Evolutionary conservation across 2,888 invertebrate genomes (phyloP), one percentile per base, ranked within the genome.

Genomic region (Invenusta paracnida): DNA sequence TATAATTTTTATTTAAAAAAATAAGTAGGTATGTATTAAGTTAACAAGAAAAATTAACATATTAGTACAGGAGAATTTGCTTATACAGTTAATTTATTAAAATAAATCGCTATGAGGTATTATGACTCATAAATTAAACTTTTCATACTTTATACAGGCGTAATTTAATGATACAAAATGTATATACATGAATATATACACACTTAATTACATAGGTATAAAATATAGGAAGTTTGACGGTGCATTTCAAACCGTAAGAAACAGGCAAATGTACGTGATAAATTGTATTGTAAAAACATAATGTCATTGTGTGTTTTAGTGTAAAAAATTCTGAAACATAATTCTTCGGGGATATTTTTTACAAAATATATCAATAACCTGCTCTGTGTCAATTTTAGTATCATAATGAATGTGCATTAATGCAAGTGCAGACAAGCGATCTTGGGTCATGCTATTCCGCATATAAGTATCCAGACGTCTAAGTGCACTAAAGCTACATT

Each of bases 391-490:
- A 27, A 85, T 83, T n/a, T 83, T 17, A 27, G 23, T 85, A 29
- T 23, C 29, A 29, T 85, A 85, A 30, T 85, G 85, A 85, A 84
- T 85, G 30, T 85, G 83, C 25, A 85, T 23, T n/a, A 85, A 29
- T 29, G 85, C 81, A 11, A 85, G 83, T 17, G 84, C 84, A 27
- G 82, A 85, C 29, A 85, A 23, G 17, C 85, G 82, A 30, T 17
- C 29, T 30, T 82, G 82, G 29, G 29, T 30, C 82, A 82, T 82
- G n/a, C 27, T 82, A n/a, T 23, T 27, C 25, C 84, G 67, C 84
- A 84, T 67, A 66, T 84, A 84, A 23, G 66, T 81, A 28, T 84
- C n/a, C 23, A 84, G 84, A n/a, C 84, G 67, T 23, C 84, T 17
- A n/a, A 84, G 25, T 67, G 73, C 67, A 84, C 84, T 84, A n/a